phyloP scores from a whole-genome alignment of 2,888 invertebrate genomes.

The Oegoconia quadripuncta region DNA sequence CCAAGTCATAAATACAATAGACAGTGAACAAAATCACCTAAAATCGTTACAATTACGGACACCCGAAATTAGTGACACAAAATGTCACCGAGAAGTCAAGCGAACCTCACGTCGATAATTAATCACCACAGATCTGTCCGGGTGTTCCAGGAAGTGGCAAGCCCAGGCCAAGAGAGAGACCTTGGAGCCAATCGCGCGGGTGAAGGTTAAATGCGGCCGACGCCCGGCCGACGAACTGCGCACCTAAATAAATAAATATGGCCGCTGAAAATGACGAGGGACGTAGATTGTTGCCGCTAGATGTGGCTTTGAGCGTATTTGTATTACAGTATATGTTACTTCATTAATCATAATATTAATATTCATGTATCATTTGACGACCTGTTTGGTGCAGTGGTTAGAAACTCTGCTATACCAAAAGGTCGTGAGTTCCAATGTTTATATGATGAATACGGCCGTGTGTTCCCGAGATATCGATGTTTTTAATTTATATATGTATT shows the following conservation, averaged over 20 bases:
- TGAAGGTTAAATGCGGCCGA: constrained; percentile 55
- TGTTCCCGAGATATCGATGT: too few relatives aligned
- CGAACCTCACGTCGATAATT: constrained; percentile 2
- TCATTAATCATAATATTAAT: too few relatives aligned
- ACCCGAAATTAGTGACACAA: not conserved
- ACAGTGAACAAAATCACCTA: too few relatives aligned
- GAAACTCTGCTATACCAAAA: too few relatives aligned
- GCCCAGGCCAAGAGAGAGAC: constrained; percentile 34
- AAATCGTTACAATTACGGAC: too few relatives aligned
- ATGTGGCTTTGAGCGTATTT: constrained; percentile 18
- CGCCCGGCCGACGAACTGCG: constrained; percentile 57
- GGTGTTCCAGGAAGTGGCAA: constrained; percentile 34
- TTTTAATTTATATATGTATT: too few relatives aligned
- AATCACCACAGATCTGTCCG: constrained; percentile 7
- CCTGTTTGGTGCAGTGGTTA: too few relatives aligned
- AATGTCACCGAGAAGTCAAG: constrained; percentile 5
- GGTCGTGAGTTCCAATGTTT: too few relatives aligned
- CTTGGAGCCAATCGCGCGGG: constrained; percentile 42
- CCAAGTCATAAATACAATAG: too few relatives aligned
- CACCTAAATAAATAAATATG: constrained; percentile 53
- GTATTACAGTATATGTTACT: too few relatives aligned
- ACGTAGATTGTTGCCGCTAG: constrained; percentile 18
- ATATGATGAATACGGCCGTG: too few relatives aligned
- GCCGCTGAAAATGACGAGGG: constrained; percentile 31
- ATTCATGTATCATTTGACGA: too few relatives aligned